A percentile compares a stretch with the other conserved stretches of the same genome.
phyloP scores from a whole-genome alignment of 2,797 vertebrate species.

The Streptopelia turtur region DNA sequence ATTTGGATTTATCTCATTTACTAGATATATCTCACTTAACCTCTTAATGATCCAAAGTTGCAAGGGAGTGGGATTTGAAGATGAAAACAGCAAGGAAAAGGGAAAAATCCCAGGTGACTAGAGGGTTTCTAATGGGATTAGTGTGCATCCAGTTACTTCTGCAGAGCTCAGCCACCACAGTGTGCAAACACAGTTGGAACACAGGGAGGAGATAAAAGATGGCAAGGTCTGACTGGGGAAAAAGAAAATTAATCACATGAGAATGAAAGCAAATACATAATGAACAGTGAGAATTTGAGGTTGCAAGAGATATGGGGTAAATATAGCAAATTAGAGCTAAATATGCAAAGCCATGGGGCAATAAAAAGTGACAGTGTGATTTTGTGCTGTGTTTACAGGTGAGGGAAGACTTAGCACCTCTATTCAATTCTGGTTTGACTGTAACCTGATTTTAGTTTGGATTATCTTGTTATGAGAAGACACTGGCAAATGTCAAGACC shows the following conservation, averaged over 20 bases:
- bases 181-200: neutral
- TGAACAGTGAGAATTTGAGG: neutral
- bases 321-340: neutral
- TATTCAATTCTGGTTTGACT: neutral
- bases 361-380: neutral
- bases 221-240: neutral
- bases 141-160: neutral
- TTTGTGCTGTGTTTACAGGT: neutral
- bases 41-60: constrained; percentile 18
- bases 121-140: constrained; percentile 1
- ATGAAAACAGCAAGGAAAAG: constrained; percentile 16
- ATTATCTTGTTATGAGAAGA: neutral
- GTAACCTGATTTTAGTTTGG: neutral
- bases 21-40: constrained; percentile 36
- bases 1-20: constrained; percentile 55
- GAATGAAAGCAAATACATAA: neutral
- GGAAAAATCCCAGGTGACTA: neutral
- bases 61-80: constrained; percentile 11
- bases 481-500: neutral
- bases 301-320: neutral
- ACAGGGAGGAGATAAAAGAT: neutral
- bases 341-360: neutral
- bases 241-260: neutral
- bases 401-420: neutral
- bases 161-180: neutral